Evolutionary conservation across 2,888 invertebrate species (phyloP).

Genomic region (Plebejus anna): DNA sequence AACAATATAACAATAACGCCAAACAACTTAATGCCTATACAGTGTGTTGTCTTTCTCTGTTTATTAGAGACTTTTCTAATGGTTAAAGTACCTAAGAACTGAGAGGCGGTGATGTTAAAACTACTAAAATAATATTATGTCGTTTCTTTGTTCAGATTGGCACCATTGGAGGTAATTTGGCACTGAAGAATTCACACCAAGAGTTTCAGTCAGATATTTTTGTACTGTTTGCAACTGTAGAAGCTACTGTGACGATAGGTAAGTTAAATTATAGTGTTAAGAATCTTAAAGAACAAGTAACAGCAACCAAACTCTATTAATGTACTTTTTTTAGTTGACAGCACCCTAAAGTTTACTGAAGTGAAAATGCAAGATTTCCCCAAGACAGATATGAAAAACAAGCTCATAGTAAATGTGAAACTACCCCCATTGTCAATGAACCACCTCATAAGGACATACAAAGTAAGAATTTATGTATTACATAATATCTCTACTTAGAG

Average conservation of each 20-base stretch:
- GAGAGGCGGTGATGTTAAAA: too few relatives aligned
- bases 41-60: too few relatives aligned
- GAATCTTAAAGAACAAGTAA: too few relatives aligned
- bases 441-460: slow-evolving; percentile 61
- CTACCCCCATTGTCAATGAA: slow-evolving; percentile 63
- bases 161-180: slow-evolving; percentile 85
- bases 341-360: slow-evolving; percentile 43
- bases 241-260: slow-evolving; percentile 77
- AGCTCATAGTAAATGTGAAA: slow-evolving; percentile 67
- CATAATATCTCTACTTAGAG: too few relatives aligned
- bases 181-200: slow-evolving; percentile 81
- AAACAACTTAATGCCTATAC: too few relatives aligned
- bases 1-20: too few relatives aligned
- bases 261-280: slow-evolving; percentile 31
- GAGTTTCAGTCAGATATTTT: slow-evolving; percentile 88
- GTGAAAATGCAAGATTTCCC: slow-evolving; percentile 61
- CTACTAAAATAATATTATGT: too few relatives aligned
- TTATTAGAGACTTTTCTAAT: too few relatives aligned
- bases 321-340: slow-evolving; percentile 51
- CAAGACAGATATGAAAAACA: slow-evolving; percentile 57
- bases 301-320: too few relatives aligned
- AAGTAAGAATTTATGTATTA: slow-evolving; percentile 46
- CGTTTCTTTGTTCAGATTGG: slow-evolving; percentile 64
- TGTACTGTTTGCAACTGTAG: slow-evolving; percentile 81
- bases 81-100: too few relatives aligned